Evolutionary conservation across 2,113 vertebrate species (phyloP).

Genomic region (Electrona antarctica): DNA sequence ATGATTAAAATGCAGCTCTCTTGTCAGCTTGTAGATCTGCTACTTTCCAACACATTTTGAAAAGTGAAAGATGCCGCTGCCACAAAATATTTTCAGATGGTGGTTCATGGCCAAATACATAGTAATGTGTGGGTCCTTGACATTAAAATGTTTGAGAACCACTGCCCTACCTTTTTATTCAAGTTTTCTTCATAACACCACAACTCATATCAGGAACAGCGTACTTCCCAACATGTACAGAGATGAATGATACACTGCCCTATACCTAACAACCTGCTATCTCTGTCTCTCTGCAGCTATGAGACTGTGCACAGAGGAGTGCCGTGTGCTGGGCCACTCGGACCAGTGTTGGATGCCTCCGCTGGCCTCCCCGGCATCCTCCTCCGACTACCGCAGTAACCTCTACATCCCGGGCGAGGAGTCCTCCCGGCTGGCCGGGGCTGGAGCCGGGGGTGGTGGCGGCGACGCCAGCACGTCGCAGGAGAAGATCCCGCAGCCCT

Average conservation of each 20-base stretch:
- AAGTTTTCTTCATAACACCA: no score
- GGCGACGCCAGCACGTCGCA: slow-evolving; percentile 60
- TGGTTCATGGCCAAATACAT: no score
- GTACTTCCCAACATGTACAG: not conserved
- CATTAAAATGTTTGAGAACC: no score
- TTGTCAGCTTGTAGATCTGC: no score
- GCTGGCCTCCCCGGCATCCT: slow-evolving; percentile 83
- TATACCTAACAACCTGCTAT: slow-evolving; percentile 1
- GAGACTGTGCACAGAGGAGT: slow-evolving; percentile 95
- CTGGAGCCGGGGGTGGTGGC: not conserved
- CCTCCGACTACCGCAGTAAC: slow-evolving; percentile 93
- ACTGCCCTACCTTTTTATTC: no score
- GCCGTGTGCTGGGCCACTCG: slow-evolving; percentile 92
- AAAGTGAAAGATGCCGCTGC: no score
- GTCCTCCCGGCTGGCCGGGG: slow-evolving; percentile 74
- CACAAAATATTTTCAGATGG: no score
- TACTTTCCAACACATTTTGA: no score
- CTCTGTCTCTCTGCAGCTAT: slow-evolving; percentile 79
- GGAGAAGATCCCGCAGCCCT: slow-evolving; percentile 85
- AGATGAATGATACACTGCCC: not conserved
- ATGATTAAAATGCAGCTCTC: no score
- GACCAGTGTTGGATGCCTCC: slow-evolving; percentile 99
- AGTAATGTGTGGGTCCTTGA: no score
- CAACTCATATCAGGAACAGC: no score
- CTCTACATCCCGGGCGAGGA: slow-evolving; percentile 96